Evolutionary conservation across 64 coral and sea anemone genomes (phyloP).

Genomic region (Dendronephthya gigantea): DNA sequence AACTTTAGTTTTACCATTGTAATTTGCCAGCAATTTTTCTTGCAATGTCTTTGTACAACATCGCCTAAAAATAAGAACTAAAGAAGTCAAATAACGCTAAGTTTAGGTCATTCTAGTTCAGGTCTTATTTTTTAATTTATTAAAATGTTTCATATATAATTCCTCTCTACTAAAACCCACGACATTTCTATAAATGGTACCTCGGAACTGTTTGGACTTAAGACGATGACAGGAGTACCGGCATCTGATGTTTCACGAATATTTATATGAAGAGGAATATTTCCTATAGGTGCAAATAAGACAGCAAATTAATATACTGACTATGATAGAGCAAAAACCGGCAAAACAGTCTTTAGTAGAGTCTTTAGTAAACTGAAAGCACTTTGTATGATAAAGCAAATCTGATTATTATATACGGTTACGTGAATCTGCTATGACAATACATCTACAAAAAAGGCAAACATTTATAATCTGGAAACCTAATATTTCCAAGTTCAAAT

Average conservation of each 20-base stretch:
- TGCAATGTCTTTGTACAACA: not conserved
- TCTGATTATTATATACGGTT: no score
- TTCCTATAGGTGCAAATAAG: constrained; percentile 22
- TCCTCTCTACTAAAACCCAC: no score
- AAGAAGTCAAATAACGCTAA: not conserved
- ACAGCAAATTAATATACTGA: not conserved
- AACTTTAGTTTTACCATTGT: not conserved
- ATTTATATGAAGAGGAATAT: constrained; percentile 71
- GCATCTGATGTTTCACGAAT: constrained; percentile 88
- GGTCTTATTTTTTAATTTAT: no score
- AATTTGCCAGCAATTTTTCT: not conserved
- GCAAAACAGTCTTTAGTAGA: not conserved
- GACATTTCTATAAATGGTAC: constrained; percentile 3
- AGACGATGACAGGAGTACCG: constrained; percentile 67
- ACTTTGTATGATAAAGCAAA: not conserved
- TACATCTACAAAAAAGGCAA: not conserved
- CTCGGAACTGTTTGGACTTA: constrained; percentile 63
- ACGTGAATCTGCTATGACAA: not conserved
- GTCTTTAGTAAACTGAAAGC: not conserved
- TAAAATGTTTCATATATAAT: no score
- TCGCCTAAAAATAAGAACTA: not conserved
- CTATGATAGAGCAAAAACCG: no score
- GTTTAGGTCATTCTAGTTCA: no score
- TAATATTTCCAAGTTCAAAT: constrained; percentile 73
- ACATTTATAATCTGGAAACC: constrained; percentile 15